Conservation (phyloP, 2,797 vertebrate genomes). For the Hippoglossus hippoglossus region DNA sequence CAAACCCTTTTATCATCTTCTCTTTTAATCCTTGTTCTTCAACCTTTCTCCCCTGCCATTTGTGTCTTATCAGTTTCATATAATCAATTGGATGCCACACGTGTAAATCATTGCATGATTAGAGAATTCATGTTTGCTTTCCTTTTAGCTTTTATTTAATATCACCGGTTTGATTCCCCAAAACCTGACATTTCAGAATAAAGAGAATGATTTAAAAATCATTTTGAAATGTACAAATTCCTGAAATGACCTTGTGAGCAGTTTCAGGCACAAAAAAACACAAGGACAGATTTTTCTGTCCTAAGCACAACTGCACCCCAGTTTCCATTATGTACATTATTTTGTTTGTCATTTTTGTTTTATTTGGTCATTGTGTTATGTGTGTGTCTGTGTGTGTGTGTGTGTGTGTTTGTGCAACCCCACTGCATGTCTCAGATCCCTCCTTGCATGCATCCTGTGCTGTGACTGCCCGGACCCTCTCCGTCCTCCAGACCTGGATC, state of each 20-base stretch:
- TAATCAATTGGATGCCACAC: neutral
- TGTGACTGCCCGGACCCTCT: conserved; percentile 63
- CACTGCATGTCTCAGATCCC: conserved; percentile 76
- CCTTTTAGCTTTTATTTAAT: neutral
- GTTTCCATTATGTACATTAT: neutral
- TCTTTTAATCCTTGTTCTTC: neutral
- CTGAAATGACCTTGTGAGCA: no score
- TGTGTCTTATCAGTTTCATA: conserved; percentile 10
- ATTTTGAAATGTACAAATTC: no score
- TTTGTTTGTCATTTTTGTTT: conserved; percentile 1
- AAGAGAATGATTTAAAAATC: no score
- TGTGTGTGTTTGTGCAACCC: conserved; percentile 42
- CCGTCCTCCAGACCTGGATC: conserved; percentile 55
- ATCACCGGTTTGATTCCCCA: neutral
- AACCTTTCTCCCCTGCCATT: neutral
- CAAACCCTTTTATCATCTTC: neutral
- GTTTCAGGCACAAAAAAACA: no score
- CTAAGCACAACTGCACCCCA: neutral
- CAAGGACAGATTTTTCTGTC: no score
- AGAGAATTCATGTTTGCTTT: neutral
- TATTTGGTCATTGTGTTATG: conserved; percentile 25
- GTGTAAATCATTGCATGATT: neutral
- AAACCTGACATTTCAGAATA: no score
- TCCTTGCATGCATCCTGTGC: conserved; percentile 82
- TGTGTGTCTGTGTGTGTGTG: conserved; percentile 44